Evolutionary conservation across 1,140 invertebrate genomes (phyloP).

Genomic region (Megalonaias nervosa): DNA sequence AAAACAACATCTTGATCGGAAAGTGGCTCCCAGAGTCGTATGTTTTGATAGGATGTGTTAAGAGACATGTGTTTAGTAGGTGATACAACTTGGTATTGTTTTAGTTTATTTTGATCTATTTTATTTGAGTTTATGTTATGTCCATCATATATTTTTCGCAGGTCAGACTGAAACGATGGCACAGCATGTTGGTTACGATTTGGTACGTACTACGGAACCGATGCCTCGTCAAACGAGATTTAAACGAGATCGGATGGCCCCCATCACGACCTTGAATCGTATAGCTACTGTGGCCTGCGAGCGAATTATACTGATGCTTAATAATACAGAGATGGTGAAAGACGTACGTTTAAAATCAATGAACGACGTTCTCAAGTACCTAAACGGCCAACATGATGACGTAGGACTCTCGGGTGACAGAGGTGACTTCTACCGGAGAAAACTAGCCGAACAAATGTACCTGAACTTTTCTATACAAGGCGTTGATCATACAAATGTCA

Average conservation of each 20-base stretch:
- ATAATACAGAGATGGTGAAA: conserved; percentile 58
- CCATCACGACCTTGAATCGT: conserved; percentile 56
- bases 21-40: too few species aligned
- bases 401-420: conserved; percentile 56
- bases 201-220: conserved; percentile 39
- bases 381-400: conserved; percentile 59
- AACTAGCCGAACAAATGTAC: conserved; percentile 64
- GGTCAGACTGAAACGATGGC: conserved; percentile 30
- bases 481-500: conserved; percentile 55
- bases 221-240: conserved; percentile 26
- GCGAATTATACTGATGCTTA: conserved; percentile 62
- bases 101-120: background rate
- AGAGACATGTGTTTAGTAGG: too few species aligned
- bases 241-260: conserved; percentile 51
- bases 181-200: conserved; percentile 42
- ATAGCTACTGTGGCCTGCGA: conserved; percentile 60
- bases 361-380: conserved; percentile 50
- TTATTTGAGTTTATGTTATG: background rate
- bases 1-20: too few species aligned
- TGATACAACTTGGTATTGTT: too few species aligned
- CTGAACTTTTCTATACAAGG: conserved; percentile 51
- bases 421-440: conserved; percentile 63
- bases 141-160: conserved; percentile 1
- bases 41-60: too few species aligned
- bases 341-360: conserved; percentile 52